Evolutionary conservation across 2,888 invertebrate species (phyloP), one percentile per base, ranked within the genome.

Genomic region (Drosophila rellima): DNA sequence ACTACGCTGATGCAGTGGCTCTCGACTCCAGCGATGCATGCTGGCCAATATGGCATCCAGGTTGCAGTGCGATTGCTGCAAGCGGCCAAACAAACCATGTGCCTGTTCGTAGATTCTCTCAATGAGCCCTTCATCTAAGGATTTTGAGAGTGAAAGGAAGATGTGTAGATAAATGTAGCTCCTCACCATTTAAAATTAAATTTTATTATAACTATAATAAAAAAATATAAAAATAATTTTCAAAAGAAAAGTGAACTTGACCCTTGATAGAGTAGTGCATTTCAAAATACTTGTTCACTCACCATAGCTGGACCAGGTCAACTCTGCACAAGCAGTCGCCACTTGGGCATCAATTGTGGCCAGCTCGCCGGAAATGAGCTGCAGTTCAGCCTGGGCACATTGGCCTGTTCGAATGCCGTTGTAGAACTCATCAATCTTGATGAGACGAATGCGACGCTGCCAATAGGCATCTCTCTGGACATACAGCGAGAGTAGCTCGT

Each of bases 231-330:
- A 23, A 1, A 23, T 23, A 7, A 23, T 5, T 4, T 6, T 23
- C 23, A 23, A 23, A 23, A 23, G 7, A 6, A 23, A 7, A 23
- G 7, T 29, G 29, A 29, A 31, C 13, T 11, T 31, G 33, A 33
- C 5, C 5, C 2, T 1, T 2, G 13, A n/a, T 13, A 2, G 33
- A 13, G 5, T 33, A 4, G 4, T 7, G 26, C 7, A 26, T 7
- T 11, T 33, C 4, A 4, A 13, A 33, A 13, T 13, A 33, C 31
- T 33, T 0, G 0, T n/a, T 33, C 31, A 61, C 94, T 93, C 93
- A 97, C 98, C 96, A 85, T 96, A 95, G 64, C 95, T 95, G 74
- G 95, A 95, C 98, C 98, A 98, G 57, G 95, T 96, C 45, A 96
- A 94, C 29, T 94, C 93, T 33, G 93, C 93, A 59, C 96, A 95